These are phyloP conservation scores for Rhopalosiphum padi DNA, from an alignment of 1,140 invertebrate genomes.

Conservation along the genomic window DNA sequence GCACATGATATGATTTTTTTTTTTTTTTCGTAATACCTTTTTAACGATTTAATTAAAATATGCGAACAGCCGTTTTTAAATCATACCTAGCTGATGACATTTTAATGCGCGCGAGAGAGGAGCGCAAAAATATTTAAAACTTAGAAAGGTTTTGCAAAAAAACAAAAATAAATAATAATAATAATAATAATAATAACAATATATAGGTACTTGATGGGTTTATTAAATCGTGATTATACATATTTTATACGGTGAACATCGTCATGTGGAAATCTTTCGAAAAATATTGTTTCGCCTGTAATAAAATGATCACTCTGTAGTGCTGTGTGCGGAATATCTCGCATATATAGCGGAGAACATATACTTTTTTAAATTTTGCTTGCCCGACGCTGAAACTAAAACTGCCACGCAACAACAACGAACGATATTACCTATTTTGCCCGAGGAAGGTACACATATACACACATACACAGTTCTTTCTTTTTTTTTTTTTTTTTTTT, in stretches of 20 bases:
- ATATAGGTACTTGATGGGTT: background rate
- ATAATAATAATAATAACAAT: background rate
- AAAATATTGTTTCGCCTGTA: background rate
- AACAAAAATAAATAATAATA: too few relatives aligned
- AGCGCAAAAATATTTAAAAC: background rate
- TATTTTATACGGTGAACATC: background rate
- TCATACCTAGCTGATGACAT: background rate
- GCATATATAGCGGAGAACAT: background rate
- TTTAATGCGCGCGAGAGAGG: background rate
- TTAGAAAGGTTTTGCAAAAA: background rate
- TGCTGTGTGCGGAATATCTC: background rate
- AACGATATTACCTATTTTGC: constrained; percentile 44
- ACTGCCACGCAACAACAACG: background rate
- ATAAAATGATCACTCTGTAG: background rate
- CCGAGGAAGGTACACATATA: background rate
- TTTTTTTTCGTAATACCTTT: background rate
- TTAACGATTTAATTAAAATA: constrained; percentile 1
- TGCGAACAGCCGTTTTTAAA: background rate
- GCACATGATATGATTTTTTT: background rate
- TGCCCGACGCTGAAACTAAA: background rate
- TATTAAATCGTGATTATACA: background rate
- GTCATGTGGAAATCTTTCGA: background rate
- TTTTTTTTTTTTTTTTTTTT: background rate
- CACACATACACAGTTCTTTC: background rate
- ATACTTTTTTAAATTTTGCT: background rate